Base-by-base conservation (phyloP, 2,888 invertebrate species). In the Melolontha melolontha region DNA sequence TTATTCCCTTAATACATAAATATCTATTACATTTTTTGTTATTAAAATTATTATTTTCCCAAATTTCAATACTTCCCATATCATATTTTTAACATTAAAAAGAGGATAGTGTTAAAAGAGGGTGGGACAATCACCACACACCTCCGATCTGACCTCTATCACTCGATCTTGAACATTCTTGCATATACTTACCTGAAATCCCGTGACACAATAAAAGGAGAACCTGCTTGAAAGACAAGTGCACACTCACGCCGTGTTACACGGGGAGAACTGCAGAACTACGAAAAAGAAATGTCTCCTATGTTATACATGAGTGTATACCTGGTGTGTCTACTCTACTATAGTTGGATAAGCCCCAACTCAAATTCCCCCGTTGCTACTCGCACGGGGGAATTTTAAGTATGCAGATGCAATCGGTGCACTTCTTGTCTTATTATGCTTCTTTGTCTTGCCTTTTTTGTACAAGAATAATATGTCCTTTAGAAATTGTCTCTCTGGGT, bases 141-240 rank as follows among this genome's bases (percentile, higher is more conserved):
- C 39, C 10, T 10, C 27, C 2, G n/a, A 27, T 57, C 29, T 57
- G 57, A 57, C 57, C 57, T 57, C 57, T 42, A 27, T 57, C 44
- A 34, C 14, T 10, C 39, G 52, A 54, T 39, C 52, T 34, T 39
- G 14, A 22, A 57, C 42, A 57, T 55, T 55, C 22, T 41, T 22
- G 55, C 57, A 57, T 57, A 57, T 42, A 27, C 42, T 57, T 44
- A 44, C 57, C 57, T 42, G 57, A 42, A 12, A 42, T 57, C 42
- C 57, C 42, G 57, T 57, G 57, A 57, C 57, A 57, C 57, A 57
- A 57, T 57, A 57, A 57, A 22, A 51, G 29, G n/a, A 51, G 29
- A 29, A 51, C 51, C 51, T 51, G 52, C 52, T 40, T 12, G 39
- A 40, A 8, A 52, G 34, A 14, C 52, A 29, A 40, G 52, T 27